phyloP scores from a whole-genome alignment of 2,888 invertebrate species.

The Plebejus argus region DNA sequence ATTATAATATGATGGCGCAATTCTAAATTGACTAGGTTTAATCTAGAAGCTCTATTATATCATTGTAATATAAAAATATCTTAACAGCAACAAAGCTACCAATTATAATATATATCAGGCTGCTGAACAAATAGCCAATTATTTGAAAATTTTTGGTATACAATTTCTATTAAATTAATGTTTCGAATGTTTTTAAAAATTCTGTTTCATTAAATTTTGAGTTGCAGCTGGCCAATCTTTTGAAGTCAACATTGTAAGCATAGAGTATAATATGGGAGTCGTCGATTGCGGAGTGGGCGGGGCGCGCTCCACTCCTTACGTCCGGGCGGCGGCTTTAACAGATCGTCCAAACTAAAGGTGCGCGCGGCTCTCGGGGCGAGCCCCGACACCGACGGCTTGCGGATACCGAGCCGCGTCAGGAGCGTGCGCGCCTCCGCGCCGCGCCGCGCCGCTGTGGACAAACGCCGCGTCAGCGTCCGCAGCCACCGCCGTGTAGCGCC shows the following conservation, averaged over 20 bases:
- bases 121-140: neutral
- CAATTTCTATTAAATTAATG: neutral
- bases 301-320: slow-evolving; percentile 83
- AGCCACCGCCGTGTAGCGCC: slow-evolving; percentile 41
- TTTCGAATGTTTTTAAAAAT: neutral
- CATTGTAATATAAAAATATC: neutral
- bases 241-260: slow-evolving; percentile 7
- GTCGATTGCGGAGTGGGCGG: slow-evolving; percentile 63
- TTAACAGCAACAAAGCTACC: neutral
- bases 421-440: slow-evolving; percentile 83
- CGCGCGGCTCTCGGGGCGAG: slow-evolving; percentile 88
- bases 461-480: slow-evolving; percentile 43
- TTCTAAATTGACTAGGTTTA: neutral
- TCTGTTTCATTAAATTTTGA: neutral
- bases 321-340: slow-evolving; percentile 90
- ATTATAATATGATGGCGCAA: neutral
- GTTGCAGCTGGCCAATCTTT: slow-evolving; percentile 25
- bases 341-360: slow-evolving; percentile 94
- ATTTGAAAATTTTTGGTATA: neutral
- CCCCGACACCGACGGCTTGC: slow-evolving; percentile 92
- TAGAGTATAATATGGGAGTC: slow-evolving; percentile 23
- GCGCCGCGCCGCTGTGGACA: slow-evolving; percentile 44
- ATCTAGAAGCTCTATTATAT: neutral
- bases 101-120: neutral
- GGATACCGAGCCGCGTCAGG: slow-evolving; percentile 91